These are phyloP conservation scores for Esperia sulphurella DNA, from an alignment of 2,888 invertebrate species.

Conservation along the genomic window DNA sequence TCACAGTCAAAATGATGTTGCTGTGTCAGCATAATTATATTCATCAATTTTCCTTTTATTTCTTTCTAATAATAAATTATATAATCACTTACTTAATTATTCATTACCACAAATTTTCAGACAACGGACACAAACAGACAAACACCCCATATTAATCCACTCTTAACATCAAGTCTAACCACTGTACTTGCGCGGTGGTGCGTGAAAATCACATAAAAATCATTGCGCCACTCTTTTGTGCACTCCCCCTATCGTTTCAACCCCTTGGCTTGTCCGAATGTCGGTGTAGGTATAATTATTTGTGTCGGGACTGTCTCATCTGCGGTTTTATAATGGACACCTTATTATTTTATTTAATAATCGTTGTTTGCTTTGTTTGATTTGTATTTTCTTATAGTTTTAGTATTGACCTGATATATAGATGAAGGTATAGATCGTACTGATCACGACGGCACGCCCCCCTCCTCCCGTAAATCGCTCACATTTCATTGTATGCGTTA, in stretches of 20 bases:
- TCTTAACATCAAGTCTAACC: constrained; percentile 11
- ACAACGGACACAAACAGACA: neutral
- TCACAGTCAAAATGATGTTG: too few species aligned
- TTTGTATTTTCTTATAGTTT: too few species aligned
- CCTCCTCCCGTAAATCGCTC: too few species aligned
- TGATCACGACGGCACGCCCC: too few species aligned
- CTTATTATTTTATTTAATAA: constrained; percentile 8
- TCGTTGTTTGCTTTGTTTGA: too few species aligned
- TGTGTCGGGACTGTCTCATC: constrained; percentile 21
- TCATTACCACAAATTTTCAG: neutral
- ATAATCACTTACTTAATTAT: neutral
- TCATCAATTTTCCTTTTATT: too few species aligned
- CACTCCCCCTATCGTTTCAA: constrained; percentile 35
- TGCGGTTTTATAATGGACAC: constrained; percentile 13
- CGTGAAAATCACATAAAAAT: constrained; percentile 69
- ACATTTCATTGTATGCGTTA: too few species aligned
- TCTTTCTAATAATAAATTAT: too few species aligned
- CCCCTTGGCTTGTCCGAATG: constrained; percentile 39
- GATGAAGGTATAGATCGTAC: too few species aligned
- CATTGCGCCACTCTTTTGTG: constrained; percentile 52
- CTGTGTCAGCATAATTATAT: too few species aligned
- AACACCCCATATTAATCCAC: constrained; percentile 15
- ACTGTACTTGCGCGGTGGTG: constrained; percentile 31
- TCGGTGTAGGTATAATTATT: constrained; percentile 39
- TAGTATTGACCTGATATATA: too few species aligned